Conservation (phyloP, 2,888 invertebrate species). For the Andrena flavipes region DNA sequence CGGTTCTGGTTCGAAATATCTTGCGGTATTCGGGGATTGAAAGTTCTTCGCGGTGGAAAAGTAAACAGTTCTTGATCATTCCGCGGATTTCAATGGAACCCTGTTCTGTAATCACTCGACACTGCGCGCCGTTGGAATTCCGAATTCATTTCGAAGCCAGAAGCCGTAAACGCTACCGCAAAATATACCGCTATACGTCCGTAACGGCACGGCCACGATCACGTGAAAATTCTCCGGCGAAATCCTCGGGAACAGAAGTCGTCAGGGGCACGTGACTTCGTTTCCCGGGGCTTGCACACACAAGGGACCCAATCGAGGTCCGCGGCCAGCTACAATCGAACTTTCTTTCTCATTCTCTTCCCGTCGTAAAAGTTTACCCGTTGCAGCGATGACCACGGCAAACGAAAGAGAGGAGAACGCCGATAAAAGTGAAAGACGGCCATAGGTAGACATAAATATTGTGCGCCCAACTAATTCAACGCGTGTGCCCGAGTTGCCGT, state of each 20-base stretch:
- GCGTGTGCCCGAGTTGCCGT: neutral
- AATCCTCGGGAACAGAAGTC: conserved; percentile 50
- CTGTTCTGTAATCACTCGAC: neutral
- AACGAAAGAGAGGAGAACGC: conserved; percentile 17
- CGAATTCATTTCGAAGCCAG: conserved; percentile 4
- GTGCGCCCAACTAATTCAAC: neutral
- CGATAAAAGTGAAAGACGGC: neutral
- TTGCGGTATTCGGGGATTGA: neutral
- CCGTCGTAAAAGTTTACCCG: conserved; percentile 31
- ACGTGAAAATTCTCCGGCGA: conserved; percentile 58
- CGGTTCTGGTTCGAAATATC: neutral
- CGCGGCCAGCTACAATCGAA: conserved; percentile 46
- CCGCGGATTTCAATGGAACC: neutral
- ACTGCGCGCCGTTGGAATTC: neutral
- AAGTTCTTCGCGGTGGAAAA: neutral
- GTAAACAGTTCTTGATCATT: neutral
- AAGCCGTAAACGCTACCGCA: conserved; percentile 15
- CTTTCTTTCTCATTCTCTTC: conserved; percentile 33
- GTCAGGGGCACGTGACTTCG: conserved; percentile 56
- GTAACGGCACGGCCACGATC: conserved; percentile 26
- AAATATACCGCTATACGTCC: conserved; percentile 23
- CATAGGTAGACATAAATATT: conserved; percentile 8
- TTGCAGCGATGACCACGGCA: conserved; percentile 14
- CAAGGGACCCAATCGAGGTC: conserved; percentile 53
- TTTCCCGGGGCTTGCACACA: conserved; percentile 38